Evolutionary conservation across 2,113 vertebrate genomes (phyloP), one percentile per base, ranked within the genome.

Genomic region (Sylvia atricapilla): DNA sequence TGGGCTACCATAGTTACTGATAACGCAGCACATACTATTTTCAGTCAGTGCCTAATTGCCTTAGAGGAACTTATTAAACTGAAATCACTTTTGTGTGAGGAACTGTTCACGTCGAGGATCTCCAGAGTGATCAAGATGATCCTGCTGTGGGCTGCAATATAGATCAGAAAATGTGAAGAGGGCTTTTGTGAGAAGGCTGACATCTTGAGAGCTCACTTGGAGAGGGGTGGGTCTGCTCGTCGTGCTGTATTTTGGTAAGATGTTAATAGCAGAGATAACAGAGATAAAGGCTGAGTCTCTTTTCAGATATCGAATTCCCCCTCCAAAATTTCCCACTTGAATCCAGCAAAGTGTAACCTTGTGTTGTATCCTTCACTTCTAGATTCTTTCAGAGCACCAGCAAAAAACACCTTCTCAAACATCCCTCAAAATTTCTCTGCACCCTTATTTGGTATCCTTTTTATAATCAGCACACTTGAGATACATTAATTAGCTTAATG

Each of bases 261-360:
- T 77, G 35, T 94, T 93, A 90, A 84, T 31, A 93, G 79, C 83
- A 96, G 70, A 96, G 91, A 95, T 86, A 92, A 92, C 84, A 95
- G 69, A 96, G 89, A 95, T 86, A 92, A 92, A 31, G 12, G 53
- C 62, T 86, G 80, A 90, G 92, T 96, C 81, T 70, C 75, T 91
- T n/a, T 83, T 92, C 88, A 96, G 87, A 73, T 90, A 89, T 88
- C 93, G 49, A 96, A 95, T 82, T 12, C 19, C 27, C 49, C 35
- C 72, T 70, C 52, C 73, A 70, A 90, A 96, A 96, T 84, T 8
- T 90, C 63, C 62, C 88, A 69, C 79, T 76, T 86, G 83, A 88
- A 80, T 92, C 55, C 89, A 91, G 27, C 64, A 13, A 96, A 94
- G 73, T 81, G 30, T 83, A 94, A 73, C 76, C 95, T 46, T 21